Conservation (phyloP, 2,888 invertebrate genomes). For the Cactoblastis cactorum region DNA sequence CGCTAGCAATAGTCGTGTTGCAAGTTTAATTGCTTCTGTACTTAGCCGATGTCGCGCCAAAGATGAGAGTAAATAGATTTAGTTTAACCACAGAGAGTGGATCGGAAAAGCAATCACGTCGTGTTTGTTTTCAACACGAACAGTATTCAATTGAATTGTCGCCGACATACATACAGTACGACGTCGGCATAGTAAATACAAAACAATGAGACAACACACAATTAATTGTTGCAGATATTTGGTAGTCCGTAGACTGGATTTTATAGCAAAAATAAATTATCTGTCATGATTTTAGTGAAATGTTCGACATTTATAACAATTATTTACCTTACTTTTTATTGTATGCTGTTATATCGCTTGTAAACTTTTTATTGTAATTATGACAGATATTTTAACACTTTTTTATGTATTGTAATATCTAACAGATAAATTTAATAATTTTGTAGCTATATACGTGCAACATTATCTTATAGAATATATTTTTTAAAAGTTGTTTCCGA, state of each 20-base stretch:
- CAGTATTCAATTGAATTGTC: slow-evolving; percentile 27
- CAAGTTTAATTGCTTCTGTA: slow-evolving; percentile 33
- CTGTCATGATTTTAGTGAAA: too few relatives aligned
- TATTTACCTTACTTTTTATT: too few relatives aligned
- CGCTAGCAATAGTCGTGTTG: slow-evolving; percentile 24
- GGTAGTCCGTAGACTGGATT: neutral
- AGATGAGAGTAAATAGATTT: slow-evolving; percentile 22
- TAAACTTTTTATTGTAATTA: too few relatives aligned
- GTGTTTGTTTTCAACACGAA: slow-evolving; percentile 23
- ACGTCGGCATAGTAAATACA: neutral
- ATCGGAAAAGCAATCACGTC: slow-evolving; percentile 31
- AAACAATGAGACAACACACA: neutral
- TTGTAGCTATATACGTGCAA: too few relatives aligned
- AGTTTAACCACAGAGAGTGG: slow-evolving; percentile 32
- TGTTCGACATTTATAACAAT: too few relatives aligned
- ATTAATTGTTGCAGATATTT: neutral
- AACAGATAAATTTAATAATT: too few relatives aligned
- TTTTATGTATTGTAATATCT: too few relatives aligned
- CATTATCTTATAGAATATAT: too few relatives aligned
- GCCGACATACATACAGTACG: neutral
- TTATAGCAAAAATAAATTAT: too few relatives aligned
- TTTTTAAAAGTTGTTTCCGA: too few relatives aligned
- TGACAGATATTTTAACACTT: too few relatives aligned
- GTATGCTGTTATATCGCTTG: too few relatives aligned
- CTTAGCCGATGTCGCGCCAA: slow-evolving; percentile 29